Percentiles rank a stretch among this genome's conserved stretches.
Conservation (phyloP, 2,113 vertebrate species). For the Nettapus auritus region DNA sequence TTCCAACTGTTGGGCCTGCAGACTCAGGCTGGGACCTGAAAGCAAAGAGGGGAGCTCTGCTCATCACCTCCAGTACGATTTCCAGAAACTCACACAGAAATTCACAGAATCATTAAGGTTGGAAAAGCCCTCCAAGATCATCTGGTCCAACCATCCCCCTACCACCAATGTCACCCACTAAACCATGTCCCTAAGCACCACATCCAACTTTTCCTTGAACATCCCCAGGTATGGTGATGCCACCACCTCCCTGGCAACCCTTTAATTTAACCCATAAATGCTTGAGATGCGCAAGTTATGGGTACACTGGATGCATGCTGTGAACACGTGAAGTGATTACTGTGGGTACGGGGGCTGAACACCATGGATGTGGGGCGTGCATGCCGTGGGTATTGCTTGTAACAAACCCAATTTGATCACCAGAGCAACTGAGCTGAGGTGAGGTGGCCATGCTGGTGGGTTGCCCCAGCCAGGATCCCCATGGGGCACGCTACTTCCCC, state of each 20-base stretch:
- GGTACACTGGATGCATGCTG: rapidly evolving
- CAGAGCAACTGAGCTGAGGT: not conserved
- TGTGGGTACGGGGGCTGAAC: not conserved
- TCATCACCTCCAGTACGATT: rapidly evolving
- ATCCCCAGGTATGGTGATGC: too few species aligned
- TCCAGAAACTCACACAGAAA: not conserved
- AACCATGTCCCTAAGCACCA: too few species aligned
- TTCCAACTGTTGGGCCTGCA: not conserved
- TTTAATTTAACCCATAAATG: too few species aligned
- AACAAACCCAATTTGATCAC: not conserved
- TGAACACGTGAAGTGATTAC: too few species aligned
- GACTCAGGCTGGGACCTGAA: not conserved
- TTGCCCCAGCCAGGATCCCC: not conserved
- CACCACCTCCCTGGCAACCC: too few species aligned
- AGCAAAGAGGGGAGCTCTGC: not conserved
- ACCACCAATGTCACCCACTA: too few species aligned
- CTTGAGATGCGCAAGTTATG: not conserved
- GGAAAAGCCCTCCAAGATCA: too few species aligned
- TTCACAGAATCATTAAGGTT: too few species aligned
- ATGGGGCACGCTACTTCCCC: not conserved
- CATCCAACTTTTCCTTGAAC: too few species aligned
- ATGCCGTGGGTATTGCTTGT: not conserved
- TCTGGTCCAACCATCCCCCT: too few species aligned
- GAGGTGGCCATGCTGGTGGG: not conserved
- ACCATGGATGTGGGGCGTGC: not conserved